A percentile compares a stretch with the other conserved stretches of the same genome.
phyloP scores from a whole-genome alignment of 2,797 vertebrate genomes.

The Menidia menidia region DNA sequence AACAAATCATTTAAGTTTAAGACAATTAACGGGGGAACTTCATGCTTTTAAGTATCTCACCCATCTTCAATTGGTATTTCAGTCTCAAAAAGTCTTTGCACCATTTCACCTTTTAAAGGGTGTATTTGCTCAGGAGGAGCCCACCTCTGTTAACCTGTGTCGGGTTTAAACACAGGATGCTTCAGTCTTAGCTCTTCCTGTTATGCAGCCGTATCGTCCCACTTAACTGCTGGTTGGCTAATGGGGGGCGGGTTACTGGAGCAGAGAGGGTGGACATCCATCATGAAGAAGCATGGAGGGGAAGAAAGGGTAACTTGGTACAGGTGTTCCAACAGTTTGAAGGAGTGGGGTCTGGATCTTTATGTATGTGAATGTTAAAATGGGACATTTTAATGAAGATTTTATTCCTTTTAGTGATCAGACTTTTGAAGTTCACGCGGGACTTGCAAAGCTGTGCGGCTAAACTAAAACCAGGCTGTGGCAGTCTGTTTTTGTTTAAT shows the following conservation, averaged over 20 bases:
- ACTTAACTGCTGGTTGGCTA: constrained; percentile 40
- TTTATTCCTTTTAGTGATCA: constrained; percentile 15
- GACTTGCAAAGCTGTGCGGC: neutral
- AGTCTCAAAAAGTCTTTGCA: constrained; percentile 32
- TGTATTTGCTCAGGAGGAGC: constrained; percentile 10
- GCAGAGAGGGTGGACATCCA: constrained; percentile 57
- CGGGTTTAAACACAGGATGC: constrained; percentile 64
- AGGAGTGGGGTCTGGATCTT: constrained; percentile 51
- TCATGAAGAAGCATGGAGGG: constrained; percentile 54
- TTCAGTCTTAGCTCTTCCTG: constrained; percentile 26
- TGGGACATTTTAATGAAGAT: constrained; percentile 26
- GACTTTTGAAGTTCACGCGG: neutral
- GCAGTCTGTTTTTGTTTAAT: too few relatives aligned
- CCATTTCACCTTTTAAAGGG: constrained; percentile 19
- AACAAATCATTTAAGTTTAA: constrained; percentile 24
- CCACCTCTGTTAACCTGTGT: constrained; percentile 66
- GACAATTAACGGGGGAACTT: constrained; percentile 16
- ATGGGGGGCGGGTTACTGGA: constrained; percentile 43
- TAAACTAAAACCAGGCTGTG: neutral
- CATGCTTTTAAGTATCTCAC: constrained; percentile 11
- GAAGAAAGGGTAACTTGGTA: constrained; percentile 36
- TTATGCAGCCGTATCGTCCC: constrained; percentile 19
- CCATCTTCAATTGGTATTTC: neutral
- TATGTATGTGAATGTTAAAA: constrained; percentile 34
- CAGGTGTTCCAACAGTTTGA: constrained; percentile 63